Evolutionary conservation across 1,140 invertebrate species (phyloP), one percentile per base, ranked within the genome.

Genomic region (Platyura marginata): DNA sequence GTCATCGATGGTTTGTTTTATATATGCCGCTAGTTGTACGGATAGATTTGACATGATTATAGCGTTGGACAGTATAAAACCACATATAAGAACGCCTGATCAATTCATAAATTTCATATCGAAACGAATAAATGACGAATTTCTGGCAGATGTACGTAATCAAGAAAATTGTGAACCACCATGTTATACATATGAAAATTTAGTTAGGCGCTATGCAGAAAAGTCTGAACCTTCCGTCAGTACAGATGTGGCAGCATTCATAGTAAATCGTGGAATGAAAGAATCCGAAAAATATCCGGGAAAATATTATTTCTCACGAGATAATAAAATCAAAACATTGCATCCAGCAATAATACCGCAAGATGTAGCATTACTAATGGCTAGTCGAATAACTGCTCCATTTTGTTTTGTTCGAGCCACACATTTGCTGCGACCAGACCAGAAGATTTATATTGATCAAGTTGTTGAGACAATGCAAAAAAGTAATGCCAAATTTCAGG

Each of bases 301-400:
- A 42, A 75, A 71, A 50, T 75, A 68, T 60, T 71, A 66, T 54
- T 73, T 75, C 46, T 70, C 64, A 13, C 61, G 75, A 41, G 75
- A 79, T 52, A 62, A 62, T 6, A 61, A 71, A 42, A 48, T 77
- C 2, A 75, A 72, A 50, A 57, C 54, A 5, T 53, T 55, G 2
- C 43, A 66, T 18, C 64, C 66, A 39, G 59, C 65, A 44, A 59
- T 62, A 0, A 62, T 68, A 49, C 53, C 63, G 15, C 55, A 64
- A 19, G 63, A 70, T 2, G 61, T 70, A 20, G 47, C 68, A 3
- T 53, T 68, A 41, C 55, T 64, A n/a, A 54, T 71, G 46, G 64
- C 70, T 0, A 51, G 51, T 13, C 53, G 62, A 9, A 63, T 76
- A 2, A 68, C 55, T 18, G 64, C 64, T 40, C 72, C 73, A 2